A percentile compares a stretch with the other conserved stretches of the same genome.
Evolutionary conservation across 2,113 vertebrate species (phyloP).

Genomic region (Myotis yumanensis): DNA sequence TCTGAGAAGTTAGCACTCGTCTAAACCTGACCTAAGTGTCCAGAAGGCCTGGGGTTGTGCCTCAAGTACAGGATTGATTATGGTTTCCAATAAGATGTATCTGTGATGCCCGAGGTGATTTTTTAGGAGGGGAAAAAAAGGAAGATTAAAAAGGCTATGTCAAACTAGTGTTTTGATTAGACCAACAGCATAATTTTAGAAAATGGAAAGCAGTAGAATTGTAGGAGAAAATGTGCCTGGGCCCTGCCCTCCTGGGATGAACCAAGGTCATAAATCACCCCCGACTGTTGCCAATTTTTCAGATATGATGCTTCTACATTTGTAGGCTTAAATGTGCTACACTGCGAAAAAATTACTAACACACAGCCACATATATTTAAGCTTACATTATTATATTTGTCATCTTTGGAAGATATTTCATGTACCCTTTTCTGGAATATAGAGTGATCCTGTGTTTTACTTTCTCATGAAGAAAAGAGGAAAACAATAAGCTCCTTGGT

Average conservation of each 20-base stretch:
- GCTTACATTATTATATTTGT: neutral
- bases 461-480: neutral
- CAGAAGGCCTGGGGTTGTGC: neutral
- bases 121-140: neutral
- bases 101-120: slow-evolving; percentile 30
- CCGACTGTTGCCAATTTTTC: neutral
- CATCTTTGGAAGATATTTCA: slow-evolving; percentile 25
- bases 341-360: slow-evolving; percentile 1
- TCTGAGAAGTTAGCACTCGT: neutral
- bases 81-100: slow-evolving; percentile 39
- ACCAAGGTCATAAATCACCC: neutral
- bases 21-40: neutral
- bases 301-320: neutral
- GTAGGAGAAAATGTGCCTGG: neutral
- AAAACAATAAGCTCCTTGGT: neutral
- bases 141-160: slow-evolving; percentile 43
- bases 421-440: neutral
- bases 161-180: slow-evolving; percentile 54
- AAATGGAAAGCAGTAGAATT: slow-evolving; percentile 10
- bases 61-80: slow-evolving; percentile 33
- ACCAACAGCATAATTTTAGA: slow-evolving; percentile 43
- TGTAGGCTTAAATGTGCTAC: slow-evolving; percentile 23
- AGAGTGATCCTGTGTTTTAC: neutral
- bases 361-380: neutral
- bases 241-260: neutral